Base-by-base conservation (phyloP, 2,888 invertebrate genomes). In the Dascillus cervinus region DNA sequence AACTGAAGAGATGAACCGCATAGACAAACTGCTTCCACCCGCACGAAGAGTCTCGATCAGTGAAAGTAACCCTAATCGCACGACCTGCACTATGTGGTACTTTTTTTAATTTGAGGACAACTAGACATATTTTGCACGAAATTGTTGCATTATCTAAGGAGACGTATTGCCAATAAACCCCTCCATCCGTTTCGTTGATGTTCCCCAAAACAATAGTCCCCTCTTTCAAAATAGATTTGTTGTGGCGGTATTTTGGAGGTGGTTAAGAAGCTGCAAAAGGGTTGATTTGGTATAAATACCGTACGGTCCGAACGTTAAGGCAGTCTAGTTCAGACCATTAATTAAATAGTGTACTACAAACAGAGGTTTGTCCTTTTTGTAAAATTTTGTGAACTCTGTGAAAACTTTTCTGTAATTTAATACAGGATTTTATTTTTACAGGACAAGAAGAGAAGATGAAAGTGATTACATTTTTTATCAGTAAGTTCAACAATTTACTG, bases 121-220 rank as follows among this genome's bases (percentile, higher is more conserved):
- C 31, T 22, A 13, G 21, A 30, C 20, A 30, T 25, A 31, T 26
- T 31, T 35, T 35, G 26, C 35, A 35, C 35, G 35, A 35, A 35
- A 26, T 35, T 15, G 35, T 12, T 26, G 26, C 24, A 35, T 35
- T 22, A 35, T 35, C 35, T 35, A 31, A 31, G 29, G 11, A 22
- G 9, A 29, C 21, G 24, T 6, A 17, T 6, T 17, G 17, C 17
- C 8, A 6, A 17, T 8, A 17, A 31, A 12, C 24, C 25, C 35
- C 35, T 22, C 31, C 35, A 29, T 22, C 30, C 28, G 28, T 25
- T n/a, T n/a, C n/a, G n/a, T n/a, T n/a, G n/a, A 12, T 19, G 20
- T 30, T 29, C 15, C 12, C 10, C 9, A 13, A 29, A 11, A 29
- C 29, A 34, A 25, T 32, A 22, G 19, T 11, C 27, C 31, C 26